Evolutionary conservation across 1,140 invertebrate species (phyloP).

Genomic region (Cydia pomonella): DNA sequence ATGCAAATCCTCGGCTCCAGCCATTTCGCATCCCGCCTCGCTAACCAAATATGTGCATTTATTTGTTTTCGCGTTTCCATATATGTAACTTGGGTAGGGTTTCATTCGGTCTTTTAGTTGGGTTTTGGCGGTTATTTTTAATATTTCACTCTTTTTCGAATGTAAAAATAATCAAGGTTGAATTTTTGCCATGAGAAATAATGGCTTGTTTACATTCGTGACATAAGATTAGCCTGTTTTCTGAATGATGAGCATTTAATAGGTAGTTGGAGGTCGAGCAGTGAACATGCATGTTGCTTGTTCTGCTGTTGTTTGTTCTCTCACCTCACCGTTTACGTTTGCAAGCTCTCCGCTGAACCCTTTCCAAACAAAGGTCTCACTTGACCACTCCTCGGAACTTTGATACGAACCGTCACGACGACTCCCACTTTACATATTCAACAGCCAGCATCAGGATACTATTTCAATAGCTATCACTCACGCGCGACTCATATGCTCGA

Average conservation of each 20-base stretch:
- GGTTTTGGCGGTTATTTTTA: not conserved
- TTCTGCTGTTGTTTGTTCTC: not conserved
- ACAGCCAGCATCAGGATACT: slow-evolving; percentile 4
- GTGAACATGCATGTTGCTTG: too few species aligned
- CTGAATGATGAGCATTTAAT: too few species aligned
- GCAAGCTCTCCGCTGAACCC: not conserved
- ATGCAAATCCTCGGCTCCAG: slow-evolving; percentile 56
- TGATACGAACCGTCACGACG: slow-evolving; percentile 35
- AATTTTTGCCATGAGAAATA: too few species aligned
- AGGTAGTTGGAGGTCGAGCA: too few species aligned
- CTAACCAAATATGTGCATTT: slow-evolving; percentile 74
- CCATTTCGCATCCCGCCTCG: slow-evolving; percentile 51
- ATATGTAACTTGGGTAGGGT: slow-evolving; percentile 4
- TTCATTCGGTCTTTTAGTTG: not conserved
- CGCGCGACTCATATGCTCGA: not conserved
- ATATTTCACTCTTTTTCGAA: too few species aligned
- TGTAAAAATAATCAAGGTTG: too few species aligned
- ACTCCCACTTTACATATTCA: slow-evolving; percentile 47
- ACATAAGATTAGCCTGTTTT: too few species aligned
- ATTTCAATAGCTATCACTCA: not conserved
- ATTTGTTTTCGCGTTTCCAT: slow-evolving; percentile 52
- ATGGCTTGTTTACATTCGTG: too few species aligned
- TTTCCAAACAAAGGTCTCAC: slow-evolving; percentile 15
- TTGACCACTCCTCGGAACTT: slow-evolving; percentile 33
- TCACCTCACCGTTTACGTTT: not conserved